A percentile compares a stretch with the other conserved stretches of the same genome.
These are phyloP conservation scores for Artibeus lituratus DNA, from an alignment of 2,797 vertebrate species.

Conservation along the genomic window DNA sequence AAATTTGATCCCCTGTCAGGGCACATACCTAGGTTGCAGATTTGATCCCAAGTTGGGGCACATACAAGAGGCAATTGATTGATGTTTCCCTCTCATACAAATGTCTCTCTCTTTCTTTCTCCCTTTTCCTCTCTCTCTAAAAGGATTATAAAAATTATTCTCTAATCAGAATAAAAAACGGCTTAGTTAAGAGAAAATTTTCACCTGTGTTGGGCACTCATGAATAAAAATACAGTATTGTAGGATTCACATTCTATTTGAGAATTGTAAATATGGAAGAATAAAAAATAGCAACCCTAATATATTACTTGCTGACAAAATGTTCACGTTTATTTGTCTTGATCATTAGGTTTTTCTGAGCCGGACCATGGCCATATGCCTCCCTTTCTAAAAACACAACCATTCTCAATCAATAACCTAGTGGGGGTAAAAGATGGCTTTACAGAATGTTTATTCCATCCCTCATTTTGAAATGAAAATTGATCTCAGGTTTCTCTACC, in stretches of 20 bases:
- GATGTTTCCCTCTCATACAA: neutral
- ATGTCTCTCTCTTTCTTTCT: neutral
- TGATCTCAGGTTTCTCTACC: neutral
- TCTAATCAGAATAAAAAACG: neutral
- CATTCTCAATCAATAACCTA: neutral
- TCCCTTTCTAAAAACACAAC: slow-evolving; percentile 26
- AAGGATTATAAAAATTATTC: neutral
- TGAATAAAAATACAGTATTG: neutral
- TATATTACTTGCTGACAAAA: neutral
- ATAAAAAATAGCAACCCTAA: neutral
- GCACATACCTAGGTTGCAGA: neutral
- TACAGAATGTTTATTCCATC: slow-evolving; percentile 32
- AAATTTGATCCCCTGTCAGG: neutral
- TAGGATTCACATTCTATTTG: neutral
- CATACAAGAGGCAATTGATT: neutral
- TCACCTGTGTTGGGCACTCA: neutral
- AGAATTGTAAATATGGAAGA: neutral
- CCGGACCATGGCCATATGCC: slow-evolving; percentile 13
- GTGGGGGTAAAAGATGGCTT: neutral
- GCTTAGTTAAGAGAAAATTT: neutral
- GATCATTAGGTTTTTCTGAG: slow-evolving; percentile 33
- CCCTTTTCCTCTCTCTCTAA: neutral
- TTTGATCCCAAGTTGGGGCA: neutral
- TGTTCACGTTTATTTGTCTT: slow-evolving; percentile 15
- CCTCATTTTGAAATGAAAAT: slow-evolving; percentile 64